Base-by-base conservation (phyloP, 2,888 invertebrate species). In the Unio pictorum region DNA sequence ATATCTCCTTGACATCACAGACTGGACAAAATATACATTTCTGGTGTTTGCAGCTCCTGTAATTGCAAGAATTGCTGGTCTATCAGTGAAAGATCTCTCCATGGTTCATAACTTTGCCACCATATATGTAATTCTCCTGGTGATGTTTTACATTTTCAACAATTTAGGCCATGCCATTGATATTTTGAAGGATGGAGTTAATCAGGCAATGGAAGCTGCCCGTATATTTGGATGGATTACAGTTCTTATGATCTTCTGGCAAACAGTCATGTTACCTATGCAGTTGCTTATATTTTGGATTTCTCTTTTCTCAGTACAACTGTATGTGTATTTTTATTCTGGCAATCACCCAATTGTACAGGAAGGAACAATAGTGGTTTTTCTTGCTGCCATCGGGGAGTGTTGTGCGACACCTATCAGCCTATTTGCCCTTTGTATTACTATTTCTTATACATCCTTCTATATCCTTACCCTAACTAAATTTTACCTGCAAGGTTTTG, bases 251-350 rank as follows among this genome's bases (percentile, higher is more conserved):
- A 86, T 87, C 69, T 85, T 91, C 57, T 91, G 91, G 91, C 86
- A 90, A 63, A 87, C 90, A 20, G 81, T 91, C 8, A 88, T 90
- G 78, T 82, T 92, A 11, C 90, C 92, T 8, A 85, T 91, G 20
- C 91, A 92, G 78, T 87, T 92, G 68, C 86, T 92, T 7, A 84
- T 91, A 45, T 92, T 91, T 79, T 92, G 92, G 92, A 71, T 90
- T 54, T 85, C 90, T 56, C 85, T 91, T 75, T 91, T 92, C 72
- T 67, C 84, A 17, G 81, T 89, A 17, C 90, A 91, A 77, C 80
- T 91, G 15, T 89, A 84, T 78, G 86, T 86, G 28, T 89, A 87
- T 73, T 74, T 85, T 62, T 78, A 82, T 64, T 81, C 84, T 34
- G 86, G 84, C 69, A 74, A 83, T 82, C 78, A 86, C 72, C 74